A percentile compares a stretch with the other conserved stretches of the same genome.
Evolutionary conservation across 2,113 vertebrate genomes (phyloP).

Genomic region (Sciurus niger): DNA sequence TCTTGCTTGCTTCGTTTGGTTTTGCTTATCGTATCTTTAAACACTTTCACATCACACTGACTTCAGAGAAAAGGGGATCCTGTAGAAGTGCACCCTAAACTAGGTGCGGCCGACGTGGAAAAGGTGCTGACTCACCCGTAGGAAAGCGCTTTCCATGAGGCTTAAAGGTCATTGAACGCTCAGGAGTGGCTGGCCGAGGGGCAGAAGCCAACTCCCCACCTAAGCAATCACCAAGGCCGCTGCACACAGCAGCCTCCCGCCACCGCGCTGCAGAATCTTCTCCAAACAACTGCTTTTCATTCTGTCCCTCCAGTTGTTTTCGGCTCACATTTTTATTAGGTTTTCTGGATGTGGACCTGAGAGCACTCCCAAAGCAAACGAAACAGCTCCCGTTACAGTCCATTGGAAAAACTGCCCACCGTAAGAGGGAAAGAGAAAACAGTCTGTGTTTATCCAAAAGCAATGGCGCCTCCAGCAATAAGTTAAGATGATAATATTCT

Average conservation of each 20-base stretch:
- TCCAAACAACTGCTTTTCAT: background rate
- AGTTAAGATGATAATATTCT: constrained; percentile 70
- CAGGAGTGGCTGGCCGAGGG: background rate
- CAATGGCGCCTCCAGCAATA: constrained; percentile 71
- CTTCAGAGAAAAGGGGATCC: background rate
- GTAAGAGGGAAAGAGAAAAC: constrained; percentile 61
- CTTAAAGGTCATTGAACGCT: background rate
- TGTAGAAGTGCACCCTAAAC: background rate
- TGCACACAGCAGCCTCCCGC: background rate
- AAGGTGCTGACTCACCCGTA: fast-evolving
- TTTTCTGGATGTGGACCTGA: constrained; percentile 68
- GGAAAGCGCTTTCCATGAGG: background rate
- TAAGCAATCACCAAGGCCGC: background rate
- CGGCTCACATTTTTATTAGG: constrained; percentile 36
- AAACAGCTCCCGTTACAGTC: constrained; percentile 40
- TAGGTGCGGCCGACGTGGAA: background rate
- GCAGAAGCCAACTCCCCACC: background rate
- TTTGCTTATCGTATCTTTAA: constrained; percentile 20
- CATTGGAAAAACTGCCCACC: constrained; percentile 70
- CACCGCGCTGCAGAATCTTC: background rate
- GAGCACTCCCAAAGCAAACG: constrained; percentile 21
- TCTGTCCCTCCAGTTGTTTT: background rate
- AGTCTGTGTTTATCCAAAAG: constrained; percentile 75
- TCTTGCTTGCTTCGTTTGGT: background rate
- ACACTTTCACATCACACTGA: background rate